Base-by-base conservation (phyloP, 92 coral and sea anemone species). In the Scolanthus callimorphus region DNA sequence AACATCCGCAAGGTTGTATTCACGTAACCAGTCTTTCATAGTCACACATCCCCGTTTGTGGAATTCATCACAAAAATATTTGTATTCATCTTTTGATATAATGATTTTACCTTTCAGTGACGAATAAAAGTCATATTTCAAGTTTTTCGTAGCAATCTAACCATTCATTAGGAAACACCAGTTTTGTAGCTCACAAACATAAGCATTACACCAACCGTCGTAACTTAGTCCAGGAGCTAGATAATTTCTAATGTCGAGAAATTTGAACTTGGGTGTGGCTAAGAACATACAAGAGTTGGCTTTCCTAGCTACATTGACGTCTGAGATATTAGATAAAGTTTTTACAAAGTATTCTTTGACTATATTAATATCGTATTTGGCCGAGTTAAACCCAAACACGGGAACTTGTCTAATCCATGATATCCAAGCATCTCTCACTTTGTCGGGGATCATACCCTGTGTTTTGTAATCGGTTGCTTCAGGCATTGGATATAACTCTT, bases 331-430 rank as follows among this genome's bases (percentile, higher is more conserved):
- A n/a, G n/a, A n/a, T n/a, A n/a, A n/a, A n/a, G n/a, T n/a, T n/a
- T n/a, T 46, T 1, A 69, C 76, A 31, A 69, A 58, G 41, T 69
- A 27, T 6, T 69, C 30, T 24, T 30, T 55, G 19, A 65, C 67
- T 27, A 66, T 15, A 17, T 74, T 67, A 30, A 74, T 21, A 29
- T 74, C 81, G 51, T 67, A 66, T 44, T 57, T 56, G 17, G 67
- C 75, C 1, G 49, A 25, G 25, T 67, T 74, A n/a, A 65, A 74
- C 0, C 81, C 75, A 1, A 65, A 13, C 1, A 74, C 67, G 4
- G 51, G 51, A 34, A 60, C 66, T 60, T 60, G 66, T 39, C n/a
- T n/a, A n/a, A n/a, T n/a, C n/a, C n/a, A n/a, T n/a, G n/a, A n/a
- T n/a, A n/a, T n/a, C n/a, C n/a, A n/a, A n/a, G n/a, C n/a, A n/a